Evolutionary conservation across 2,797 vertebrate genomes (phyloP), one percentile per base, ranked within the genome.

Genomic region (Fundulus diaphanus): DNA sequence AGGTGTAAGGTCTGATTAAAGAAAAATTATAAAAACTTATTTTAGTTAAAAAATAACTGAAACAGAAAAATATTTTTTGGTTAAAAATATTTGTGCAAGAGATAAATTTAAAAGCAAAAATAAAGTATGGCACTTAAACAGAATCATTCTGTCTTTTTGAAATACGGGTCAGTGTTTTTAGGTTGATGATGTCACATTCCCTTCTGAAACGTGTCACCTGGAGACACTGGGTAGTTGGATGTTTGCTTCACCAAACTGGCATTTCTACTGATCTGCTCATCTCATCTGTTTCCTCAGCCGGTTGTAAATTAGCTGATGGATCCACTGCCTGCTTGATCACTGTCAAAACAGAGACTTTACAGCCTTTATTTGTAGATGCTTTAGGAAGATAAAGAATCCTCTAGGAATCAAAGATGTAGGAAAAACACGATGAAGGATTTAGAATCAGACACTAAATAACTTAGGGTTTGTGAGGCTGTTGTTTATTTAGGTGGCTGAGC

Each of bases 191-290:
- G 1, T 85, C 84, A 76, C 76, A 69, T 51, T 78, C 69, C 78
- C 27, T 24, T 74, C 56, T 73, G 65, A 0, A 72, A 73, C 37
- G 0, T 63, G 89, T 83, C 78, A 72, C 86, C 61, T 16, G 29
- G 87, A 87, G 84, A 89, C 87, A 13, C 1, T 66, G 79, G 77
- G 80, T 65, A 69, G 80, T 46, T 27, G 65, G 27, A 71, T 71
- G 57, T 69, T 78, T 66, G 77, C 73, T 31, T 22, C 61, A 76
- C 72, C 51, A 75, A 67, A 70, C 29, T 22, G 59, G 74, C 49
- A 33, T 77, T 54, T 76, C 37, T 65, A 37, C 46, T 51, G 0
- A 22, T 33, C 46, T 27, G 22, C 37, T 69, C 24, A 7, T n/a
- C 78, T 44, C 40, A 68, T 40, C 13, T 42, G 69, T 70, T 59